These are phyloP conservation scores for Chiridota heheva DNA, from an alignment of 35 echinoderm and acorn worm genomes.

Conservation along the genomic window DNA sequence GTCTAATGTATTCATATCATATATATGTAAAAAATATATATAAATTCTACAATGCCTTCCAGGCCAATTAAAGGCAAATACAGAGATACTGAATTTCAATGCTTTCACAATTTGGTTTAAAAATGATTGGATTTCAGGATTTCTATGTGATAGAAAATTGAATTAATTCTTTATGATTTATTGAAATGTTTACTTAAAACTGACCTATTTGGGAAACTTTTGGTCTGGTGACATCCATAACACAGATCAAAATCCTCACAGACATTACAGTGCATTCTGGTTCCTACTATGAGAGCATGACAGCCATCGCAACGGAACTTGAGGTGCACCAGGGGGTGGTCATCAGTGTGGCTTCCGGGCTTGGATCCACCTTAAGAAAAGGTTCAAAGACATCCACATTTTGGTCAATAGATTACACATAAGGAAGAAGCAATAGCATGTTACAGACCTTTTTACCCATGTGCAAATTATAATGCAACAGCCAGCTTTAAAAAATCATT, in stretches of 20 bases:
- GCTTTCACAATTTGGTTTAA: no score
- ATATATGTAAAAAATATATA: no score
- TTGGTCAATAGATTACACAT: neutral
- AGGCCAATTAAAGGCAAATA: no score
- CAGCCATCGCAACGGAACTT: conserved; percentile 93
- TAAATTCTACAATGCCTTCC: no score
- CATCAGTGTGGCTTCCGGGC: conserved; percentile 83
- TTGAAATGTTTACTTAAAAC: neutral
- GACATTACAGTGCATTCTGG: conserved; percentile 83
- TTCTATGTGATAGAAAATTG: no score
- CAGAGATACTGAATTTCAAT: no score
- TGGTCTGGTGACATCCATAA: conserved; percentile 64
- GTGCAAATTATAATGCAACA: no score
- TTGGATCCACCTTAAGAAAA: conserved; percentile 72
- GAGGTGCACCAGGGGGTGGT: conserved; percentile 79
- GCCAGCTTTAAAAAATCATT: no score
- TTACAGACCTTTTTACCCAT: neutral
- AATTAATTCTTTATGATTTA: neutral
- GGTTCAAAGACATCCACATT: conserved; percentile 18
- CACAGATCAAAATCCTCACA: conserved; percentile 92
- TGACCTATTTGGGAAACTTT: conserved; percentile 70
- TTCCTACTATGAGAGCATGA: conserved; percentile 85
- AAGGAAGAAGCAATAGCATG: neutral
- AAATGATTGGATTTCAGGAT: no score
- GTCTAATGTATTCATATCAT: no score